Evolutionary conservation across 2,113 vertebrate genomes (phyloP).

Genomic region (Thryonomys swinderianus): DNA sequence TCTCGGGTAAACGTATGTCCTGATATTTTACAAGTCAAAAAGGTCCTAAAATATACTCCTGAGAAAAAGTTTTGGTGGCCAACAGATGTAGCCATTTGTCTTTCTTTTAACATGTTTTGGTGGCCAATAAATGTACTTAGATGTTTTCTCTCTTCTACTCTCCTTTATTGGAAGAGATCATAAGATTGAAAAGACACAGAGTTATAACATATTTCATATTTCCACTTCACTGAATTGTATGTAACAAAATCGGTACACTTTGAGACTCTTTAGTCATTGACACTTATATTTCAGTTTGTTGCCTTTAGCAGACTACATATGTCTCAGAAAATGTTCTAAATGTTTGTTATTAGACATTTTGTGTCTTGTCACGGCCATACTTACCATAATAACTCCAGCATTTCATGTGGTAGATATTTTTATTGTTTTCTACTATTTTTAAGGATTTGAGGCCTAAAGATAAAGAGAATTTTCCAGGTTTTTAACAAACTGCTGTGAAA

Average conservation of each 20-base stretch:
- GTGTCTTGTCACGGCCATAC: background rate
- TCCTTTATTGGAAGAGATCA: background rate
- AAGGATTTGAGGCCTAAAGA: background rate
- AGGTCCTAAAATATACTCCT: background rate
- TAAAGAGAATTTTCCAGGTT: background rate
- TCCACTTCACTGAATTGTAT: background rate
- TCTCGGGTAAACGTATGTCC: background rate
- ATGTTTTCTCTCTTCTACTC: background rate
- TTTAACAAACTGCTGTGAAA: background rate
- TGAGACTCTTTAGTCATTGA: background rate
- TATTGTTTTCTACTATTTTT: background rate
- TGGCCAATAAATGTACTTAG: background rate
- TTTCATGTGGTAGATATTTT: background rate
- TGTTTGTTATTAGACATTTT: constrained; percentile 16
- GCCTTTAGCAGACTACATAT: background rate
- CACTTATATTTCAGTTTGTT: background rate
- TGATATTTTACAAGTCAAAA: background rate
- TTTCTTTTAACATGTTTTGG: background rate
- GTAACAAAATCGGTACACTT: background rate
- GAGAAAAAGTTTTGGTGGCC: background rate
- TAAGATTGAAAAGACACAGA: background rate
- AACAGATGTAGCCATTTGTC: background rate
- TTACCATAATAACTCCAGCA: background rate
- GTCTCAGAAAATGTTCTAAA: constrained; percentile 6
- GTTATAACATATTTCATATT: background rate